phyloP scores from a whole-genome alignment of 2,888 invertebrate species.

The Ophion ventricosus region DNA sequence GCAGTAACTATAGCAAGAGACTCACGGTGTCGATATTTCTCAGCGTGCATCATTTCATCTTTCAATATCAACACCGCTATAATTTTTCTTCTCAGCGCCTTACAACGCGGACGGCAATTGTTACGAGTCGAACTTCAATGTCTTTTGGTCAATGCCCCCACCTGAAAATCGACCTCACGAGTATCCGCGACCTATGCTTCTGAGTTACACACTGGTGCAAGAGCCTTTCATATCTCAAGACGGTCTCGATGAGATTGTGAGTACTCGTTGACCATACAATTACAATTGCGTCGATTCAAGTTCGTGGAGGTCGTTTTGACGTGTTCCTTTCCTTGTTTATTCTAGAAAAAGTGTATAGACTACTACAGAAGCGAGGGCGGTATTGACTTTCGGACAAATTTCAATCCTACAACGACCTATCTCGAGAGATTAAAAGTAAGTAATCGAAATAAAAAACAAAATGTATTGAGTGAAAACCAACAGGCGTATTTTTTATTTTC shows the following conservation, averaged over 20 bases:
- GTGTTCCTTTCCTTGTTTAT: conserved; percentile 23
- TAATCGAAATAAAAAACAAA: conserved; percentile 36
- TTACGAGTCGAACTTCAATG: conserved; percentile 92
- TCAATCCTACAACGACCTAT: conserved; percentile 89
- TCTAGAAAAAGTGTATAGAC: conserved; percentile 90
- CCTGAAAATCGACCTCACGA: conserved; percentile 96
- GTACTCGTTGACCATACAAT: conserved; percentile 43
- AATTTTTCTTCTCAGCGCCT: conserved; percentile 86
- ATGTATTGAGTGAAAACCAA: neutral
- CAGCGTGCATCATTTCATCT: no score
- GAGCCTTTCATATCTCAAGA: conserved; percentile 92
- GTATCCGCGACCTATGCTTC: conserved; percentile 95
- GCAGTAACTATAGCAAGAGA: no score
- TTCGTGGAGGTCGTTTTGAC: neutral
- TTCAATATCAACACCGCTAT: neutral
- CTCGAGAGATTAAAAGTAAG: conserved; percentile 91
- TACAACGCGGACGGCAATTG: conserved; percentile 92
- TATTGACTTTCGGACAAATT: conserved; percentile 88
- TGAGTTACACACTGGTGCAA: conserved; percentile 93
- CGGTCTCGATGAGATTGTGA: conserved; percentile 92
- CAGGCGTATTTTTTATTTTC: neutral
- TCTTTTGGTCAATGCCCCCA: conserved; percentile 98
- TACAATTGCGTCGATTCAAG: neutral
- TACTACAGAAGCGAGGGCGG: conserved; percentile 91
- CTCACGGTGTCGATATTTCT: no score